Base-by-base conservation (phyloP, 2,888 invertebrate species). In the Sceliomorpha sp. region DNA sequence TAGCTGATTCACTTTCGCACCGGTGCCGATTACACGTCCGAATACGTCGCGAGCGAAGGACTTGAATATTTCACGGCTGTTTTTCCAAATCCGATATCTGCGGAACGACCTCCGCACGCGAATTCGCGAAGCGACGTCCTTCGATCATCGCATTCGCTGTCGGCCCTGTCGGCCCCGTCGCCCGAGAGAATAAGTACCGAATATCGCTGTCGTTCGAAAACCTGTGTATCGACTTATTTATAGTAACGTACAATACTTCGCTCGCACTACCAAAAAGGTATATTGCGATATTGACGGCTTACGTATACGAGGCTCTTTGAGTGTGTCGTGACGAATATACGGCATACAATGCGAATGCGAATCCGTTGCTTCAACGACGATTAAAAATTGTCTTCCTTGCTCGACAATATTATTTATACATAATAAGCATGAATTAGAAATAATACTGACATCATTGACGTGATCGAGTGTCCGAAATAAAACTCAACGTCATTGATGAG, bases 401-500 rank as follows among this genome's bases (percentile, higher is more conserved):
- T 20, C 2, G 20, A 4, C 20, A 5, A 20, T 20, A 20, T 20
- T 20, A 20, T 20, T 32, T 12, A 4, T 5, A 10, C n/a, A 9
- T 10, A 32, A 9, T 10, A 29, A 26, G 15, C 31, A 31, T 7
- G 45, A 32, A 48, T 40, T 26, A 27, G 32, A 40, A 32, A 26
- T 20, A 42, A 59, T 44, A 42, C 48, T 60, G 36, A 60, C 59
- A 50, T 37, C 29, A 20, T 48, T 47, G 15, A 34, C 40, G 32
- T n/a, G 14, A 8, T 15, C n/a, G 15, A 15, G 15, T 53, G 44
- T 47, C 27, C 32, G 53, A 62, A 62, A 62, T 62, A 62, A 45
- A 62, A 62, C 29, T 12, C 15, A n/a, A 47, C 51, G 45, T 45
- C 45, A 47, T 45, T 51, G 45, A 55, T 63, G 53, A 55, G 47